Evolutionary conservation across 2,888 invertebrate genomes (phyloP).

Genomic region (Drosophila recens): DNA sequence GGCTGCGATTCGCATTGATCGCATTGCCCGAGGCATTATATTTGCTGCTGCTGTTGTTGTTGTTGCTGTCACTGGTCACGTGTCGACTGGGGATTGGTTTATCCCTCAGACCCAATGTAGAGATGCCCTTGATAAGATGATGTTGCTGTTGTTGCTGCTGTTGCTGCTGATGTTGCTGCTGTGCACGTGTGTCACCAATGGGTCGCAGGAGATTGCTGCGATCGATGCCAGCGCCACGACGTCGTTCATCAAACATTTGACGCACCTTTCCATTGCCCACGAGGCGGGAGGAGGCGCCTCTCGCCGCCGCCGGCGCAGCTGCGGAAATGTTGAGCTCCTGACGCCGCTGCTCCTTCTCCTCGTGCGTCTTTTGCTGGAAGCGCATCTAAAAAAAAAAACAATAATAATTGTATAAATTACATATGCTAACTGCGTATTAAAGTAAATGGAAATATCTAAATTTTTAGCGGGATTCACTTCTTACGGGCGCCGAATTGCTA

Average conservation of each 20-base stretch:
- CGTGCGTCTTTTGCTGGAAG: conserved; percentile 93
- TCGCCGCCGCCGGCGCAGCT: conserved; percentile 4
- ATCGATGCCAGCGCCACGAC: conserved; percentile 91
- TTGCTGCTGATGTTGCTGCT: conserved; percentile 47
- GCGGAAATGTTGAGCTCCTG: conserved; percentile 87
- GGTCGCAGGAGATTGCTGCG: conserved; percentile 93
- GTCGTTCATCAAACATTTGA: conserved; percentile 94
- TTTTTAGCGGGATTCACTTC: not conserved
- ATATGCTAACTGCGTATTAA: not conserved
- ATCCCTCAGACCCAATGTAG: conserved; percentile 69
- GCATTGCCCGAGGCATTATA: conserved; percentile 35
- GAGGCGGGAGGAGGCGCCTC: conserved; percentile 40
- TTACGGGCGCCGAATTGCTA: conserved; percentile 75
- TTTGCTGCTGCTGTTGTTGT: conserved; percentile 51
- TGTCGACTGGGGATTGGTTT: conserved; percentile 28
- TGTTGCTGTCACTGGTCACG: conserved; percentile 59
- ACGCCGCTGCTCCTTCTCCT: conserved; percentile 92
- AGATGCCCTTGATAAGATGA: conserved; percentile 63
- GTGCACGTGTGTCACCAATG: conserved; percentile 85
- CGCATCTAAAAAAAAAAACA: conserved; percentile 87
- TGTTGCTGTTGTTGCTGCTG: conserved; percentile 52
- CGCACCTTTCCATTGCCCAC: conserved; percentile 87
- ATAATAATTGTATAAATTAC: not conserved
- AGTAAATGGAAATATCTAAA: not conserved
- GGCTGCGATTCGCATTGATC: conserved; percentile 59